These are phyloP conservation scores for Ailuropoda melanoleuca DNA, from an alignment of 2,113 vertebrate genomes.

Conservation along the genomic window DNA sequence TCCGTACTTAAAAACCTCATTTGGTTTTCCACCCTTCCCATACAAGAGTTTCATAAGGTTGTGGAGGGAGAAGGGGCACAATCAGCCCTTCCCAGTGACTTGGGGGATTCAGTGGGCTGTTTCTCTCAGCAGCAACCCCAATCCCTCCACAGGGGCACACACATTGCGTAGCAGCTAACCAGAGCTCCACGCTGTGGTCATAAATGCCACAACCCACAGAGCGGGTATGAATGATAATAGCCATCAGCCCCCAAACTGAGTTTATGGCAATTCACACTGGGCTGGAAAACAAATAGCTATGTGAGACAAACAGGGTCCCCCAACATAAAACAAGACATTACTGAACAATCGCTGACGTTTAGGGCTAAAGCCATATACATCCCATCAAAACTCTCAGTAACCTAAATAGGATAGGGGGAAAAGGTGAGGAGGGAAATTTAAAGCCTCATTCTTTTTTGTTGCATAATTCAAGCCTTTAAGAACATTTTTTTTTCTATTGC, in stretches of 20 bases:
- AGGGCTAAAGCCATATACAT: neutral
- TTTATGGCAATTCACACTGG: neutral
- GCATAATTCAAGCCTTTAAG: neutral
- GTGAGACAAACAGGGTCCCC: neutral
- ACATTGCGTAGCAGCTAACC: neutral
- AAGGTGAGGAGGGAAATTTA: neutral
- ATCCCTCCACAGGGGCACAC: neutral
- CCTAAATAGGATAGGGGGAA: neutral
- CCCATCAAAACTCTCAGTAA: neutral
- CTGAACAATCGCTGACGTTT: neutral
- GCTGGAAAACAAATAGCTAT: neutral
- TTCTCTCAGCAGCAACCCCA: neutral
- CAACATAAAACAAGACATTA: neutral
- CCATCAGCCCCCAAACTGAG: neutral
- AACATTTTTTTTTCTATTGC: neutral
- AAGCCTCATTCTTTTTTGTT: neutral
- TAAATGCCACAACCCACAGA: neutral
- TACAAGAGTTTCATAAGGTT: neutral
- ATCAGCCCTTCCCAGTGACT: neutral
- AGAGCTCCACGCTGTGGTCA: neutral
- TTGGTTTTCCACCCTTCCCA: neutral
- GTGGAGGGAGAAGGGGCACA: neutral
- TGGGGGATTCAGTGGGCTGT: neutral
- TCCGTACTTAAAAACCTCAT: neutral
- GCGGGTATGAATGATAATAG: neutral